Base-by-base conservation (phyloP, 2,797 vertebrate species). In the Cephalopachus bancanus region DNA sequence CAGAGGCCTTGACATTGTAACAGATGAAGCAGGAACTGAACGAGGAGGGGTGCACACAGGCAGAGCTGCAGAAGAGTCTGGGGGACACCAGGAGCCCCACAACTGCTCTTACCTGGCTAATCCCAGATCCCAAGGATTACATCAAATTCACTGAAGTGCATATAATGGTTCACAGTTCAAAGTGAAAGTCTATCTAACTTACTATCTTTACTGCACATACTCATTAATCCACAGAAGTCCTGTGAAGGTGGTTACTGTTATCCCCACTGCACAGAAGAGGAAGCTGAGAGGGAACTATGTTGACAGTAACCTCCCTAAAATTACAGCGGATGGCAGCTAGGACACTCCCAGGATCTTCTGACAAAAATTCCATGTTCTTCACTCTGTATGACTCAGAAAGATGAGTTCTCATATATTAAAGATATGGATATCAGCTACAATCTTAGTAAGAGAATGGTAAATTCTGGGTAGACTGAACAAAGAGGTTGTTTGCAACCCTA, bases 321-420 rank as follows among this genome's bases (percentile, higher is more conserved):
- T 86, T 83, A 83, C 0, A 86, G 51, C 5, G 3, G 59, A 57
- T 16, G 33, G 85, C 87, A 69, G 19, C 62, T 91, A 90, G 49
- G 93, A 92, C n/a, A 86, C 10, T 79, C 20, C 10, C 55, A 65
- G 26, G 3, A 60, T 83, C 37, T 74, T 93, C 8, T 86, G 55
- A 91, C 17, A 90, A 5, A 96, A 91, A 92, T n/a, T 49, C 49
- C 65, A 76, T 28, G 24, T 20, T 49, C 67, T 94, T 93, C 19
- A 22, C 10, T 80, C 8, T 19, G 76, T 4, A 33, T 51, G 24
- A 91, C 69, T 30, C 15, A 20, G n/a, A 92, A 95, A 78, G n/a
- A 92, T 24, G 22, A 94, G 7, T 24, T 76, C 28, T 33, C 44
- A 60, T 24, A 55, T 57, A 37, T 19, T 57, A 62, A 83, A 76